Base-by-base conservation (phyloP, 92 coral and sea anemone species). In the Plumapathes pennacea region DNA sequence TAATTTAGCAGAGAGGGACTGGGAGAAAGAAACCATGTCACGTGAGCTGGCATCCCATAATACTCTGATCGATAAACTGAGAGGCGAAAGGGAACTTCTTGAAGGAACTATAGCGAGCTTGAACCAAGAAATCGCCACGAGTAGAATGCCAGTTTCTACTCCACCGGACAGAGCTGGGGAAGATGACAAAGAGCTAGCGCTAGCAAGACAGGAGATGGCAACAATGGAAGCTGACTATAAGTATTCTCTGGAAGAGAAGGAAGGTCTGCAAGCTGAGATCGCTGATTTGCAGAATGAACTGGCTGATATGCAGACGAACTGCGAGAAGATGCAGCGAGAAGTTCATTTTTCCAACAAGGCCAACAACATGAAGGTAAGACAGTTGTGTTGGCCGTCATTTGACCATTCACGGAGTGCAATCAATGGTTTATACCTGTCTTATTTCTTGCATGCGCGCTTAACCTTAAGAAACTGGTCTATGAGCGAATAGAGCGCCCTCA, bases 11-110 rank as follows among this genome's bases (percentile, higher is more conserved):
- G 83, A 73, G 60, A 67, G 54, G 48, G 90, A 84, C 62, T 84
- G 90, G 90, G 86, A 84, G 40, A 84, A 78, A 7, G 86, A 78
- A 29, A 76, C 65, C 14, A 54, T 78, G 8, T 42, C 25, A 10
- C 57, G 72, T 10, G 90, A 78, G 28, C 46, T 78, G 15, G 36
- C 60, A 14, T 66, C 69, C 8, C 24, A 57, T 32, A 78, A 78
- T 26, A 39, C 70, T 32, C 32, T 48, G 50, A 51, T 50, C n/a
- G 76, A 74, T 56, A 74, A 46, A 27, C 30, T 68, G 23, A 69
- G 48, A 54, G 43, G 38, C 15, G 90, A 78, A 30, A 72, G 61
- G 38, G 64, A 60, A 2, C 47, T 39, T 8, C 32, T 84, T 20
- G 69, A 79, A 32, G 45, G 28, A 10, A 83, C 67, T 25, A 31